Evolutionary conservation across 1,140 invertebrate genomes (phyloP).

Genomic region (Microvelia longipes): DNA sequence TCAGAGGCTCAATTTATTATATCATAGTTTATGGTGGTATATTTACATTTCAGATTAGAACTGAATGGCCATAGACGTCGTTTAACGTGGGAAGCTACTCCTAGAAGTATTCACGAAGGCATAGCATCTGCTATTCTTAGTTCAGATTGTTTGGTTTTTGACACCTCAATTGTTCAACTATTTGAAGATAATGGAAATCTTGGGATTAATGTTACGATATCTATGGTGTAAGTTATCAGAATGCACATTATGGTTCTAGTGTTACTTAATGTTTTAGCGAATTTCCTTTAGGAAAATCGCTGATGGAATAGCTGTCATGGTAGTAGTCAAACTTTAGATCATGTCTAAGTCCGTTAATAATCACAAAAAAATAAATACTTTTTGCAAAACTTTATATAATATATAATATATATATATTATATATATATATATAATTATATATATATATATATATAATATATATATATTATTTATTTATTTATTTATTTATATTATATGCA

Average conservation of each 20-base stretch:
- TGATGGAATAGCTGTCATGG: not conserved
- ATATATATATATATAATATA: no score
- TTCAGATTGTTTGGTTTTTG: conserved; percentile 97
- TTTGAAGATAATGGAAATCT: conserved; percentile 99
- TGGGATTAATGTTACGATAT: conserved; percentile 98
- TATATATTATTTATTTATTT: no score
- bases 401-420: not conserved
- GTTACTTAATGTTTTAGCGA: no score
- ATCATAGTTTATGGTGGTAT: no score
- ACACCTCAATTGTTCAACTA: conserved; percentile 91
- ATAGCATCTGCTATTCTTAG: conserved; percentile 95
- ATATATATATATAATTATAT: no score
- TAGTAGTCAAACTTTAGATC: no score
- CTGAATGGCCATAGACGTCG: conserved; percentile 84
- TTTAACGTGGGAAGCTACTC: conserved; percentile 97
- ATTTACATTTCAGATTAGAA: conserved; percentile 53
- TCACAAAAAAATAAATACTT: no score
- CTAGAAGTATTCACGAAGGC: conserved; percentile 94
- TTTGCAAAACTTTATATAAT: no score
- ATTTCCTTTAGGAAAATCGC: not conserved
- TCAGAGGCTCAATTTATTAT: no score
- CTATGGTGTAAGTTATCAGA: conserved; percentile 30
- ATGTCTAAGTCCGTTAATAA: no score
- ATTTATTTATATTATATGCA: no score
- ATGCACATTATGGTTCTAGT: no score